A percentile compares a stretch with the other conserved stretches of the same genome.
Evolutionary conservation across 2,797 vertebrate species (phyloP).

Genomic region (Calcarius lapponicus): DNA sequence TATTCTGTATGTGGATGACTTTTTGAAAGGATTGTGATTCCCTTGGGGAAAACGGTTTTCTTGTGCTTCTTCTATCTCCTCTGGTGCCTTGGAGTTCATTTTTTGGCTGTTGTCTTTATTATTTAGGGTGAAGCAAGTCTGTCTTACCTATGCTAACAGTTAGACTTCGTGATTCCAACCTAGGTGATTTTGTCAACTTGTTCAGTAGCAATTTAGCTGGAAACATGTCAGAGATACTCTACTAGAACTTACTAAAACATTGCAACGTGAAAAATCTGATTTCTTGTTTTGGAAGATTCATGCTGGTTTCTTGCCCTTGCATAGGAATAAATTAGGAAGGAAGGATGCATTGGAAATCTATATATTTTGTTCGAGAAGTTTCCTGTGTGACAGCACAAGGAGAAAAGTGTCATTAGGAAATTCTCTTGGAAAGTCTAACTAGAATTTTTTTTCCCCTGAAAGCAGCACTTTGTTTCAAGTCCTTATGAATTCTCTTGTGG

Average conservation of each 20-base stretch:
- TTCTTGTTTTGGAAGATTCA: background rate
- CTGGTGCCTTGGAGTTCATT: background rate
- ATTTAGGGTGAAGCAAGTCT: background rate
- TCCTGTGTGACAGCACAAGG: background rate
- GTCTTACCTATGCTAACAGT: background rate
- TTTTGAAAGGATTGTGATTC: background rate
- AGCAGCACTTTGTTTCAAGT: background rate
- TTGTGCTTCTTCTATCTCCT: background rate
- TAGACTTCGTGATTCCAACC: background rate
- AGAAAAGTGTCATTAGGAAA: background rate
- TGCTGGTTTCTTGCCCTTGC: background rate
- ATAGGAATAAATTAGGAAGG: background rate
- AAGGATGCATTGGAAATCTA: background rate
- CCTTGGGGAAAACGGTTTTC: background rate
- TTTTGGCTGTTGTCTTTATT: background rate
- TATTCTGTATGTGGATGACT: background rate
- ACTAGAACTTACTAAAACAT: background rate
- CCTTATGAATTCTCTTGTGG: background rate
- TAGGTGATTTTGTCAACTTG: background rate
- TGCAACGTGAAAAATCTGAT: background rate
- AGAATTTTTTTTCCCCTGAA: background rate
- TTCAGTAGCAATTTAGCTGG: background rate
- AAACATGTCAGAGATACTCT: background rate
- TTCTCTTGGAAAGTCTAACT: background rate
- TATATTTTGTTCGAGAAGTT: background rate